Percentiles rank a stretch among this genome's conserved stretches.
phyloP scores from a whole-genome alignment of 2,888 invertebrate species.

The Drosophila flavopinicola region DNA sequence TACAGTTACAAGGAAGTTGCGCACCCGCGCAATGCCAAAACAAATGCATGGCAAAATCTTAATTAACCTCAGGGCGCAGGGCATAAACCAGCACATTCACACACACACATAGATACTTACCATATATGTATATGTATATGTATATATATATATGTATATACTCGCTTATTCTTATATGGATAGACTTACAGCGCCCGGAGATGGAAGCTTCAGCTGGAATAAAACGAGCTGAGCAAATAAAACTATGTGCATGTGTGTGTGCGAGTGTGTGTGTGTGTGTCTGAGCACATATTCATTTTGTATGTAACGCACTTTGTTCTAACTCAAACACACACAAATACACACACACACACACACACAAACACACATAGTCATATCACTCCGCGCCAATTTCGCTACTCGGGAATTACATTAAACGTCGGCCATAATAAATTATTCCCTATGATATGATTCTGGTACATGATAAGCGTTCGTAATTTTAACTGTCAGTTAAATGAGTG shows the following conservation, averaged over 20 bases:
- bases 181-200: conserved; percentile 13
- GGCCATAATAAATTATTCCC: conserved; percentile 79
- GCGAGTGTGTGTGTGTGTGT: conserved; percentile 25
- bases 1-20: conserved; percentile 9
- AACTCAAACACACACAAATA: conserved; percentile 69
- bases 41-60: conserved; percentile 76
- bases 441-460: conserved; percentile 79
- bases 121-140: not conserved
- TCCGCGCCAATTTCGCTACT: conserved; percentile 54
- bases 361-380: conserved; percentile 3
- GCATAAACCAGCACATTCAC: conserved; percentile 57
- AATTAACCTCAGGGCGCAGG: conserved; percentile 74
- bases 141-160: not conserved
- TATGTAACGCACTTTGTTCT: conserved; percentile 73
- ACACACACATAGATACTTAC: conserved; percentile 2
- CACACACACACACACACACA: conserved; percentile 26
- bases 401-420: conserved; percentile 78
- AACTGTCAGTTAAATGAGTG: conserved; percentile 79
- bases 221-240: conserved; percentile 72
- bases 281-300: conserved; percentile 60
- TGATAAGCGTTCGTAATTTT: conserved; percentile 80
- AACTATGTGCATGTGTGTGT: conserved; percentile 47
- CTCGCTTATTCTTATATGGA: not conserved
- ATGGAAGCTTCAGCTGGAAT: conserved; percentile 60
- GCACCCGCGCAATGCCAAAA: conserved; percentile 51